Evolutionary conservation across 2,113 vertebrate species (phyloP), one percentile per base, ranked within the genome.

Genomic region (Rousettus leschenaultii): DNA sequence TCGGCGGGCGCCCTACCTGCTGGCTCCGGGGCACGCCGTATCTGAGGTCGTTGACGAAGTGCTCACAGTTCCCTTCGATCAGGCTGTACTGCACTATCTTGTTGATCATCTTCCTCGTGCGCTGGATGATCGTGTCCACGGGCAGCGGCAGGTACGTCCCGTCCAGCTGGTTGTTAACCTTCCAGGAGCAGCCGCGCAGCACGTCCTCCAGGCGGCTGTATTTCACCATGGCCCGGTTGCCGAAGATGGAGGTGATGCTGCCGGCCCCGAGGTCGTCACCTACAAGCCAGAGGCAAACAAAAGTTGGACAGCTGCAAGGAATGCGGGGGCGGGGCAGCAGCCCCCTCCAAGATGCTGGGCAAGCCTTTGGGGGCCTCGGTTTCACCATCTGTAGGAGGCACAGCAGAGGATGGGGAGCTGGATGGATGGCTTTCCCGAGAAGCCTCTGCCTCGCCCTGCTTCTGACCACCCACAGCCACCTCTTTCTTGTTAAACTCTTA

Each of bases 41-140:
- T 95, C 99, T 98, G 89, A 99, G 97, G 51, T 98, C 88, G 0
- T 98, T 99, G 89, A 95, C 99, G 53, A 99, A 99, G 97, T 99
- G 99, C 86, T 99, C 99, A 3, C 99, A 99, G 98, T 99, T 99
- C 0, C 93, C 24, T 0, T 98, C 97, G 1, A 99, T 53, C 78
- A 99, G 51, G n/a, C 97, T 98, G 96, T 99, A 99, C 0, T 97
- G 89, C 90, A 98, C 92, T 1, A 94, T 96, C 57, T 38, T 7
- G n/a, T 98, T 99, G 94, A 99, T 68, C 96, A 92, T 59, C 0
- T 21, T 15, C 2, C 95, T 30, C 0, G 99, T 99, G 9, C 96
- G 94, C 77, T 22, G 92, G 57, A 99, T 91, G 84, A 99, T 99
- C 51, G 55, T 16, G 3, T 28, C 4, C 61, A 94, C 75, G 0